These are phyloP conservation scores for Oncorhynchus keta DNA, from an alignment of 2,113 vertebrate genomes.

Conservation along the genomic window DNA sequence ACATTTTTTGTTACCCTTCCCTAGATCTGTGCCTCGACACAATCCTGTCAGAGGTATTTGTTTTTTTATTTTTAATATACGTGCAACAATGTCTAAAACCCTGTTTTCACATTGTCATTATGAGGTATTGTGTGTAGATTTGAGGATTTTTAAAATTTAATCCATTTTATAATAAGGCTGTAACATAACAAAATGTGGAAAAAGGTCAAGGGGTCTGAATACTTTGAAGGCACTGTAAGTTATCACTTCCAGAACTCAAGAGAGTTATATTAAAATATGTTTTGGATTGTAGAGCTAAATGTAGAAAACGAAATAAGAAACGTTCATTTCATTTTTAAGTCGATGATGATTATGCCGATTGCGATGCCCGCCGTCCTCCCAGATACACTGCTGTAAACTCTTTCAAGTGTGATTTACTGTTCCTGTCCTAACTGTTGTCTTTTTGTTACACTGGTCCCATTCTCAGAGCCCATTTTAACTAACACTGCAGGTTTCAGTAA, in stretches of 20 bases:
- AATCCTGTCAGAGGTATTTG: too few relatives aligned
- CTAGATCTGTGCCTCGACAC: too few relatives aligned
- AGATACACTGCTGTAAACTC: constrained; percentile 68
- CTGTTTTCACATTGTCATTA: too few relatives aligned
- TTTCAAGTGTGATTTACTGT: constrained; percentile 73
- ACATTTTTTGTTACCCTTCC: too few relatives aligned
- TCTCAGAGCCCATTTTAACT: constrained; percentile 42
- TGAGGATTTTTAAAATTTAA: too few relatives aligned
- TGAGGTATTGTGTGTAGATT: constrained; percentile 49
- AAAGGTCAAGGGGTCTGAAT: constrained; percentile 2
- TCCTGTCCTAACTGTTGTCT: constrained; percentile 15
- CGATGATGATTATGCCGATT: constrained; percentile 53
- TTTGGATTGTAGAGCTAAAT: constrained; percentile 62
- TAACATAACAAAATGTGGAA: too few relatives aligned
- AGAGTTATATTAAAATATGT: constrained; percentile 50
- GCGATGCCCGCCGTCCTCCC: constrained; percentile 35
- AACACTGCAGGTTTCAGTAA: constrained; percentile 50
- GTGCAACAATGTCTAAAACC: too few relatives aligned
- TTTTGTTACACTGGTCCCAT: constrained; percentile 36
- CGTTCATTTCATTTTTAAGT: constrained; percentile 47
- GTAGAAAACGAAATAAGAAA: constrained; percentile 37
- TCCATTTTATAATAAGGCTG: too few relatives aligned
- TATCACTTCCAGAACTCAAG: constrained; percentile 71
- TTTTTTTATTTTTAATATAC: too few relatives aligned
- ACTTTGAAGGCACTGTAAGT: constrained; percentile 50